Evolutionary conservation across 1,140 invertebrate species (phyloP), one percentile per base, ranked within the genome.

Genomic region (Sminthurides bifidus): DNA sequence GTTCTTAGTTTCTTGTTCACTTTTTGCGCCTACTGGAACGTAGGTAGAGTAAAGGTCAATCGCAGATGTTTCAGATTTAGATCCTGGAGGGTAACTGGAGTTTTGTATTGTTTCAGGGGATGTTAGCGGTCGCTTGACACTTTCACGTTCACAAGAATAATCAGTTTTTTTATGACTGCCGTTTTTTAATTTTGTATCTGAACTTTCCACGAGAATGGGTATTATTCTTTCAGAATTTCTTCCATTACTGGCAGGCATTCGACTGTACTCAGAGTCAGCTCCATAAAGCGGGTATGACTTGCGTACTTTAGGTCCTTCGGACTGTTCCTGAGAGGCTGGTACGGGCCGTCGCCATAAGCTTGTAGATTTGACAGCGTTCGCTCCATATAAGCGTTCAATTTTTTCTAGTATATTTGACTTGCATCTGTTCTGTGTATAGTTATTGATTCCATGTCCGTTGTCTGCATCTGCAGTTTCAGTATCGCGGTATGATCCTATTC

Each of bases 381-480:
- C 84, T 0, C 88, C 88, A 69, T 90, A 92, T 0, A 92, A 69
- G 54, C 87, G 75, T 66, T 92, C 87, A 1, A 92, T 86, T 33
- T 86, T 76, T 67, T 90, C 85, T 68, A 91, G 83, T 29, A 92
- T 87, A 60, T 91, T 87, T 30, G 87, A 90, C 50, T 73, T 74
- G 2, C 52, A 26, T 12, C 21, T 30, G 2, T 44, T 5, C 6
- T 31, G 15, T 10, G 23, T 37, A 33, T 37, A 12, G 54, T 37
- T 14, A 30, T 15, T 40, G 30, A 24, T 5, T 27, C 5, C 10
- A 31, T 8, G 19, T 8, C n/a, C n/a, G 10, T 21, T 48, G 45
- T 19, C 21, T 48, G 23, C 19, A 26, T 8, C 23, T 29, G 10
- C 23, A 15, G 29, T 45, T 44, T 23, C 27, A 24, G n/a, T 70